Evolutionary conservation across 2,797 vertebrate genomes (phyloP), one percentile per base, ranked within the genome.

Genomic region (Buceros bicornis): DNA sequence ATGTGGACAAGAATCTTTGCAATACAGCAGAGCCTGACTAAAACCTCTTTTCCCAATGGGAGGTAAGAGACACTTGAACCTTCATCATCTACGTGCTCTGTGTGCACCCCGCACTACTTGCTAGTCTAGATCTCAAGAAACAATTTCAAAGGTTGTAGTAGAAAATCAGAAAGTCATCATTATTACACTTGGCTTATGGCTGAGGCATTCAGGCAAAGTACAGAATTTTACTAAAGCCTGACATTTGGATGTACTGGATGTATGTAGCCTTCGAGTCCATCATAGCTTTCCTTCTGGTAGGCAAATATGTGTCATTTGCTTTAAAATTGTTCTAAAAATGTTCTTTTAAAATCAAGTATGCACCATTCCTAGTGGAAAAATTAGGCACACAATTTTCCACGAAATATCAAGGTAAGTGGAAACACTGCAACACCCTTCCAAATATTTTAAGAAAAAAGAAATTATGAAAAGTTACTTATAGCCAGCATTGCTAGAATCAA

Each of bases 371-470:
- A 66, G 37, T 14, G 10, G 17, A 76, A 76, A 74, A 65, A 51
- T 13, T 42, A 33, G 18, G 6, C n/a, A n/a, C 25, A 54, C 8
- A 12, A 7, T 56, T 85, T 72, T 76, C 20, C 40, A 76, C 31
- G 54, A 70, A 65, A 83, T 43, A 57, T 19, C 24, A 66, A 56
- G 15, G 22, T 12, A 64, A 37, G 21, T 22, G 17, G 51, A 87
- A 69, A n/a, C 9, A 42, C 6, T 42, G 6, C 33, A 54, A 9
- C 0, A 0, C 45, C 28, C 16, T 80, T 84, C 29, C 3, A 1
- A 69, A 20, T 58, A 54, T 80, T 62, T 66, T 76, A 78, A 70
- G 21, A 70, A 86, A 8, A 53, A 89, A 74, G 29, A 40, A 33
- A 43, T 16, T 67, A 17, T 47, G n/a, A 67, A 12, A 66, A 81